Percentiles rank a stretch among this genome's conserved stretches.
Evolutionary conservation across 2,113 vertebrate genomes (phyloP).

Genomic region (Burhinus oedicnemus): DNA sequence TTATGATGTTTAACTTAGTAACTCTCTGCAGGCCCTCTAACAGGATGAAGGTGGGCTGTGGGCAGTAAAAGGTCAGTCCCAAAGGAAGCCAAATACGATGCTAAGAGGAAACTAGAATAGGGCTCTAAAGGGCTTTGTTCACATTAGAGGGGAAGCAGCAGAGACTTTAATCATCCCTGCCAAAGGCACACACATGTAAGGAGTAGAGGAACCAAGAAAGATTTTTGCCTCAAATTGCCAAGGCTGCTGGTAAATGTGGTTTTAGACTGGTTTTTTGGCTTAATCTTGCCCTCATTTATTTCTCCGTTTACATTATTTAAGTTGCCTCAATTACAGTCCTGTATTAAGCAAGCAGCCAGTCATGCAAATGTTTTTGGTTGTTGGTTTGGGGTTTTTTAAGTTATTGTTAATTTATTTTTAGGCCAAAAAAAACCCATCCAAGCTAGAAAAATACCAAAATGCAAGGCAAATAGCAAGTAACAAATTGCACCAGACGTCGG

Average conservation of each 20-base stretch:
- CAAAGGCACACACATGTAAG: not conserved
- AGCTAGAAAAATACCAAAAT: not conserved
- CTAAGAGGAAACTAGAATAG: conserved; percentile 19
- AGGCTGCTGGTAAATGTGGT: not conserved
- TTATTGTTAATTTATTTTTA: not conserved
- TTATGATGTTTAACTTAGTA: conserved; percentile 69
- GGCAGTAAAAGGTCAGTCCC: conserved; percentile 54
- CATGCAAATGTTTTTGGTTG: not conserved
- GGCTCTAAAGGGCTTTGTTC: conserved; percentile 43
- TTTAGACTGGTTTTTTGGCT: not conserved
- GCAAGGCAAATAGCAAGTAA: not conserved
- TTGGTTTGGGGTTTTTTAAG: not conserved
- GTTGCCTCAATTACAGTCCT: not conserved
- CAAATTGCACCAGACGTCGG: not conserved
- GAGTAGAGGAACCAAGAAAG: not conserved
- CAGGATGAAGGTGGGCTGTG: conserved; percentile 57
- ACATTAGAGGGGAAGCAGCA: conserved; percentile 37
- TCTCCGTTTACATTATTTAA: not conserved
- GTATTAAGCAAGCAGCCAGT: not conserved
- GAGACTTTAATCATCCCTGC: conserved; percentile 43
- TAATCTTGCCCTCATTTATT: not conserved
- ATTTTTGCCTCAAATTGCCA: not conserved
- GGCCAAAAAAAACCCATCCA: not conserved
- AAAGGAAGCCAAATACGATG: conserved; percentile 12
- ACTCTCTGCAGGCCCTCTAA: conserved; percentile 51